Evolutionary conservation across 2,797 vertebrate species (phyloP).

Genomic region (Botia kubotai): DNA sequence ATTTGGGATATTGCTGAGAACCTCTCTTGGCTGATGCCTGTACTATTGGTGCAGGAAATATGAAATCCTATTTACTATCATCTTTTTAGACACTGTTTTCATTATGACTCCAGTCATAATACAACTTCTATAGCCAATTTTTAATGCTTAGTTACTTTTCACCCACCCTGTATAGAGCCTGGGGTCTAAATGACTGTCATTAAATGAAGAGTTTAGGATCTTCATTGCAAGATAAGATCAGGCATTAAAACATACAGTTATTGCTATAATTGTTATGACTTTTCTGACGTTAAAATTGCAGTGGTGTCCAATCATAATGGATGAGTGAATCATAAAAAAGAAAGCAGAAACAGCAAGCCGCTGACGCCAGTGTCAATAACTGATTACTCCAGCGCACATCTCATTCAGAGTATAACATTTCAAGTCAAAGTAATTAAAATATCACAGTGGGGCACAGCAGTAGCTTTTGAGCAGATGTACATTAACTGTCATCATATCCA

Average conservation of each 20-base stretch:
- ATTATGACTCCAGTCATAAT: no score
- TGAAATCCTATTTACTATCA: no score
- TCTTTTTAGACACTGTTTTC: no score
- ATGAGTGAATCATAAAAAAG: neutral
- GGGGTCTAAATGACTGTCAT: neutral
- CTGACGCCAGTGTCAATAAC: conserved; percentile 21
- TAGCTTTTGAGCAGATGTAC: conserved; percentile 51
- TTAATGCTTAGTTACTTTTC: no score
- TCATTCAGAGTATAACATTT: conserved; percentile 33
- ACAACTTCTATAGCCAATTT: no score
- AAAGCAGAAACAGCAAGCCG: conserved; percentile 8
- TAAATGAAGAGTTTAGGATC: neutral
- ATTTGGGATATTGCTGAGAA: no score
- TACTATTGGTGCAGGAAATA: no score
- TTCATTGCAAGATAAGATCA: neutral
- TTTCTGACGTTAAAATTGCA: neutral
- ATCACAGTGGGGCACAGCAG: conserved; percentile 51
- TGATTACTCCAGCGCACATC: conserved; percentile 27
- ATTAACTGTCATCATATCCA: conserved; percentile 48
- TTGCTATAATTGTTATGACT: neutral
- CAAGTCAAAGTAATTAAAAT: conserved; percentile 46
- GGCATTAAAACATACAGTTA: neutral
- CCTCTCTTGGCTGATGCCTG: no score
- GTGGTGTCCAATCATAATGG: neutral
- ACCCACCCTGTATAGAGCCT: neutral